Base-by-base conservation (phyloP, 2,888 invertebrate species). In the Leptothorax acervorum region DNA sequence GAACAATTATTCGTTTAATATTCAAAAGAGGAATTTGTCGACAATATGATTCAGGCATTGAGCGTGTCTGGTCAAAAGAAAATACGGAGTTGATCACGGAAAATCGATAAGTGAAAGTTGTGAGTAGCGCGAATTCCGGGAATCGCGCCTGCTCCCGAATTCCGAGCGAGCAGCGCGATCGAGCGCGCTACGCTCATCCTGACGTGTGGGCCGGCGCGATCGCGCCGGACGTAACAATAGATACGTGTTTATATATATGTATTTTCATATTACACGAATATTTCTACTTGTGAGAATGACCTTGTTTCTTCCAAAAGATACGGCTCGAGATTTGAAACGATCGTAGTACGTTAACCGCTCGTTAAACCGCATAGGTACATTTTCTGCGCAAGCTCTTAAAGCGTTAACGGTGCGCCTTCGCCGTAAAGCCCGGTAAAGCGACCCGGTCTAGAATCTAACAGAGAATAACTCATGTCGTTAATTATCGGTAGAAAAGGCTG, bases 401-500 rank as follows among this genome's bases (percentile, higher is more conserved):
- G 23, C n/a, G 48, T 23, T 39, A 31, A 57, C 39, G 81, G 57
- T 62, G n/a, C 23, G 23, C 66, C 74, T 31, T 45, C 81, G 31
- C 18, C 71, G 15, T 60, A 63, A 60, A 76, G 73, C 23, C 23
- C 23, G 23, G 23, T 23, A 23, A 23, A 23, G 23, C 23, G 82
- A 75, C 85, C 65, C 82, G 82, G 82, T 79, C 70, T 35, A 74
- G 83, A 70, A 83, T 79, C 84, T 71, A 78, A 62, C 51, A 65
- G 71, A 51, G 82, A 88, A 85, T 85, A 84, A 85, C 83, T 87
- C 82, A 63, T 55, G 57, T 55, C 82, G 88, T 88, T 88, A 88
- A 87, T 88, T 88, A 87, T 75, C 85, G 78, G 74, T 74, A 66
- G 82, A 76, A 83, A 81, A 60, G 60, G 45, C 23, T 74, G 87